Base-by-base conservation (phyloP, 2,888 invertebrate species). In the Dinocampus coccinellae region DNA sequence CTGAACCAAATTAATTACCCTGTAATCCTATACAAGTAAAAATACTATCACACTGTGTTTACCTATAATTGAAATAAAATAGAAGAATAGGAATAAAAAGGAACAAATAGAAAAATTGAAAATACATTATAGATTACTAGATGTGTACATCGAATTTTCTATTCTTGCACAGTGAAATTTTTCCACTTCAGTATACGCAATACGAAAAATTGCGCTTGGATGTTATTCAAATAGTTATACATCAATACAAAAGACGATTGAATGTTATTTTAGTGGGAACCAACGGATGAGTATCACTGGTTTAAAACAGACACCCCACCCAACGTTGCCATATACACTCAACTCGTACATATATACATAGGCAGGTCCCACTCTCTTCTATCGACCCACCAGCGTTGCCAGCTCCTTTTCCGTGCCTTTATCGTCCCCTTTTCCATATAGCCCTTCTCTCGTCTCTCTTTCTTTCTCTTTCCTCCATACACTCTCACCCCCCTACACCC, bases 361-460 rank as follows among this genome's bases (percentile, higher is more conserved):
- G 74, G 75, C 78, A 75, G 78, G 78, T 82, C 82, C 81, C 83
- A 83, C 83, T 83, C 83, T 83, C 85, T 82, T 80, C 85, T 87
- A 87, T 87, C 87, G 86, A 87, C 86, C 87, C 83, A 73, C 80
- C 87, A 72, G 75, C 80, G 87, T 85, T 87, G 87, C 86, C 87
- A 76, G 78, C 75, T 83, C 83, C 81, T 80, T 81, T 80, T 78
- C 79, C 80, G 75, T 80, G 83, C 83, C 84, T 85, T 85, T 84
- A 84, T 85, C 85, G 82, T 82, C 85, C 80, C 84, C 58, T 81
- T 83, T 83, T 82, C 81, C 82, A 75, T 69, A 73, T 77, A 71
- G 75, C 77, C 75, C 75, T 76, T 62, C 76, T 69, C 78, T 72
- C 72, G 79, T 77, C 77, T 76, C 72, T 67, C 73, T 73, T 69